Evolutionary conservation across 2,888 invertebrate species (phyloP), one percentile per base, ranked within the genome.

Genomic region (Melangyna quadrimaculata): DNA sequence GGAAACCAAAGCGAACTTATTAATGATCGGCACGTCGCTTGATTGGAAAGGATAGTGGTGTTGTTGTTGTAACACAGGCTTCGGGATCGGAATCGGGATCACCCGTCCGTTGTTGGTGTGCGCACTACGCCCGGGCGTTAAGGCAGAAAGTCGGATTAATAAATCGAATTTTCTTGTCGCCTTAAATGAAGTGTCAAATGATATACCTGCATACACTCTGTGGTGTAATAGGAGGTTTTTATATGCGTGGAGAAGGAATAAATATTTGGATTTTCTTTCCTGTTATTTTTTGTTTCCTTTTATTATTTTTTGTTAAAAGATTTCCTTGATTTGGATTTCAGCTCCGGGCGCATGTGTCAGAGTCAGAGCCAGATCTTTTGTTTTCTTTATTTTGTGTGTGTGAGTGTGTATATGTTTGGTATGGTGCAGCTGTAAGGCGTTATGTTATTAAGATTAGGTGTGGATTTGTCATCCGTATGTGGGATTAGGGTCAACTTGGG

Each of bases 181-280:
- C 86, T 88, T 90, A 90, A 91, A 91, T 91, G 89, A 91, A 90
- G 91, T 91, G 91, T 91, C 91, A 90, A 91, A 91, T 90, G 89
- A 90, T 90, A 90, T 84, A 67, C 75, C 37, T 19, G n/a, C 14
- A 40, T 17, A 24, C n/a, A 8, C 51, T 40, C 24, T 35, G 35
- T 40, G 71, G 55, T 61, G 43, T 43, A n/a, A n/a, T 32, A 70
- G 57, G 32, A 43, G 24, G 27, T 40, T 43, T 78, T 40, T 70
- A 61, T 79, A 32, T 48, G 75, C 74, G 72, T 80, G 67, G 75
- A 55, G 59, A 67, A 51, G 69, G 70, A 78, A 86, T 86, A 86
- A 86, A 81, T 86, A 81, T 86, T 86, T 81, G 77, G 81, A 86
- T 81, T 86, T 86, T 57, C 74, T 37, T 74, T 45, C 7, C 7